Evolutionary conservation across 1,140 invertebrate species (phyloP).

Genomic region (Leguminivora glycinivorella): DNA sequence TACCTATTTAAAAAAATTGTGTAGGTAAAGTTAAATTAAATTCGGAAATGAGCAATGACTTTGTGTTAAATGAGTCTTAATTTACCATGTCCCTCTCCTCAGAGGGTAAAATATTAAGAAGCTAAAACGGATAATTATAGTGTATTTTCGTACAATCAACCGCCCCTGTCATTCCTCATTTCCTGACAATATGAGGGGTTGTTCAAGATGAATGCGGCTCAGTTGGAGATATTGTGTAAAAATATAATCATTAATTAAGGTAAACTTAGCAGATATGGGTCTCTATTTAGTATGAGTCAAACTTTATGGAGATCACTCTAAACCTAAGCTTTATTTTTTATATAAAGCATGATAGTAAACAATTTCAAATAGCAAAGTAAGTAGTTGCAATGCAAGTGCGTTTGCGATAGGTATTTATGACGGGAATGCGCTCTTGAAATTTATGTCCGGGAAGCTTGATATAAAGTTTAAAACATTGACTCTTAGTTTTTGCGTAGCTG

Average conservation of each 20-base stretch:
- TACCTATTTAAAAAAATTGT: too few relatives aligned
- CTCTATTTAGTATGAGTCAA: too few relatives aligned
- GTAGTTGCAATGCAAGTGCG: too few relatives aligned
- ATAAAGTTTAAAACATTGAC: too few relatives aligned
- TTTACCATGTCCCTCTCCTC: background rate
- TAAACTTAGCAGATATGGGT: background rate
- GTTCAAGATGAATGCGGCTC: background rate
- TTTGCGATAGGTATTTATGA: too few relatives aligned
- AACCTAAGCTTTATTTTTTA: too few relatives aligned
- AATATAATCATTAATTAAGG: background rate
- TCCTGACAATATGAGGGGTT: constrained; percentile 20
- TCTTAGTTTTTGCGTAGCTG: too few relatives aligned
- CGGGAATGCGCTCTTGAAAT: too few relatives aligned
- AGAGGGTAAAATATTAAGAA: constrained; percentile 7
- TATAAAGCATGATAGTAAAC: too few relatives aligned
- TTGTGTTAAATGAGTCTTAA: background rate
- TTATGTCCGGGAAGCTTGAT: too few relatives aligned
- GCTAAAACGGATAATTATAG: constrained; percentile 5
- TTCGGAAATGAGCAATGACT: constrained; percentile 9
- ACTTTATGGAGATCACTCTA: too few relatives aligned
- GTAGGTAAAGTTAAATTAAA: background rate
- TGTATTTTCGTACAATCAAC: constrained; percentile 6
- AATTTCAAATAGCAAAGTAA: too few relatives aligned
- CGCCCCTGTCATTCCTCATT: constrained; percentile 24
- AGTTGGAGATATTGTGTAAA: background rate